A percentile compares a stretch with the other conserved stretches of the same genome.
Evolutionary conservation across 2,888 invertebrate genomes (phyloP).

Genomic region (Macrophya alboannulata): DNA sequence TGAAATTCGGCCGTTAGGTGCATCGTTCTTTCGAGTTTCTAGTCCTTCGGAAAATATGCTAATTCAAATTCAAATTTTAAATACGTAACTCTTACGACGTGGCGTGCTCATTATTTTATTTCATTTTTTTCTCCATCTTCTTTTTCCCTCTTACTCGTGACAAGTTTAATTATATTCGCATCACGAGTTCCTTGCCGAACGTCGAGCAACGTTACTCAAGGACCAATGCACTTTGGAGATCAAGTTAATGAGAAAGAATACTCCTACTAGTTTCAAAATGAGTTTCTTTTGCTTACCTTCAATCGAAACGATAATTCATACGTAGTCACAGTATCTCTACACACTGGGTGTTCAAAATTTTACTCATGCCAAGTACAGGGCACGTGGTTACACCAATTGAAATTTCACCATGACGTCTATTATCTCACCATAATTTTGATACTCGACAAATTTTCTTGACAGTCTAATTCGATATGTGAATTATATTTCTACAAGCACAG

Average conservation of each 20-base stretch:
- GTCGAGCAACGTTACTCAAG: slow-evolving; percentile 48
- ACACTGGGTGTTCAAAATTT: neutral
- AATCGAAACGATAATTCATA: neutral
- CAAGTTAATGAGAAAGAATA: slow-evolving; percentile 32
- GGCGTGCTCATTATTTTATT: neutral
- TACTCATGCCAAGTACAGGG: neutral
- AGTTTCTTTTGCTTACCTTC: neutral
- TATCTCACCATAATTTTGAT: too few relatives aligned
- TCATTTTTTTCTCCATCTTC: neutral
- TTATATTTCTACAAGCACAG: too few relatives aligned
- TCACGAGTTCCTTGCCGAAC: slow-evolving; percentile 45
- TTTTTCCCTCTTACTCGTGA: neutral
- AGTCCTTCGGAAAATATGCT: slow-evolving; percentile 2
- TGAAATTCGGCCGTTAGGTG: slow-evolving; percentile 15
- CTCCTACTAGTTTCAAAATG: slow-evolving; percentile 3
- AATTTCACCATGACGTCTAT: too few relatives aligned
- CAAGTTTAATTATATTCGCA: slow-evolving; percentile 51
- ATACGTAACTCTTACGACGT: neutral
- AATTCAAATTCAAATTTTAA: slow-evolving; percentile 12
- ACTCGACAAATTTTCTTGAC: too few relatives aligned
- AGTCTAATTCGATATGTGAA: too few relatives aligned
- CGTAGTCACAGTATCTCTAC: neutral
- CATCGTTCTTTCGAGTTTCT: neutral
- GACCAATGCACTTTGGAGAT: slow-evolving; percentile 34
- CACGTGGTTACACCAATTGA: neutral